These are phyloP conservation scores for Drosophila saltans DNA, from an alignment of 1,140 invertebrate species.

Conservation along the genomic window DNA sequence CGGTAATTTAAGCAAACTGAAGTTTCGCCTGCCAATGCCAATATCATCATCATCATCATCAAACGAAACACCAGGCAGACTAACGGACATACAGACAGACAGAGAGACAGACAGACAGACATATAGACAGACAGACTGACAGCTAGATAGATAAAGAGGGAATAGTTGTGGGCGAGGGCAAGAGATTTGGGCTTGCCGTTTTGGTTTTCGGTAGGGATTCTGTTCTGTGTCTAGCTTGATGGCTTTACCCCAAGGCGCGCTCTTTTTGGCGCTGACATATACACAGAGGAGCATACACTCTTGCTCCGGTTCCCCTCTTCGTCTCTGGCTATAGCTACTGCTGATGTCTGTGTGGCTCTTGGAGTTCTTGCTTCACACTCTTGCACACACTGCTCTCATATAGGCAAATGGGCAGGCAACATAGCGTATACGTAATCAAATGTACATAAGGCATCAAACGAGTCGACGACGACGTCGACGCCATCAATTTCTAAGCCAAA, in stretches of 20 bases:
- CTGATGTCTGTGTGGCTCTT: too few species aligned
- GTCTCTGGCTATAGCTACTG: background rate
- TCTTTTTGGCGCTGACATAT: conserved; percentile 50
- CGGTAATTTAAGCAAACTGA: conserved; percentile 78
- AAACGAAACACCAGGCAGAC: conserved; percentile 14
- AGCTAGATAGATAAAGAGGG: conserved; percentile 11
- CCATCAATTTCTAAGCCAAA: conserved; percentile 61
- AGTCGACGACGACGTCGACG: conserved; percentile 35
- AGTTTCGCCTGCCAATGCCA: conserved; percentile 63
- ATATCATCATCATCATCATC: conserved; percentile 58
- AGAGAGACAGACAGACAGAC: conserved; percentile 16
- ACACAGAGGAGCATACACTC: conserved; percentile 1
- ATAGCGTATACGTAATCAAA: conserved; percentile 68
- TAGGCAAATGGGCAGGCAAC: conserved; percentile 63
- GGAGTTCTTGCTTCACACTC: background rate
- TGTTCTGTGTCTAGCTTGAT: conserved; percentile 38
- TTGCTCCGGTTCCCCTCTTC: background rate
- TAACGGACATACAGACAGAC: conserved; percentile 18
- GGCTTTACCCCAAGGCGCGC: conserved; percentile 55
- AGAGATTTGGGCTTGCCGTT: conserved; percentile 14
- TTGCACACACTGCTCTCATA: conserved; percentile 40
- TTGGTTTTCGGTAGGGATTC: conserved; percentile 3
- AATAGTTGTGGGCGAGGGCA: background rate
- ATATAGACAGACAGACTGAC: conserved; percentile 9
- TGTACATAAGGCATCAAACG: conserved; percentile 64